Percentiles rank a stretch among this genome's conserved stretches.
phyloP scores from a whole-genome alignment of 2,888 invertebrate species.

The Acleris holmiana region DNA sequence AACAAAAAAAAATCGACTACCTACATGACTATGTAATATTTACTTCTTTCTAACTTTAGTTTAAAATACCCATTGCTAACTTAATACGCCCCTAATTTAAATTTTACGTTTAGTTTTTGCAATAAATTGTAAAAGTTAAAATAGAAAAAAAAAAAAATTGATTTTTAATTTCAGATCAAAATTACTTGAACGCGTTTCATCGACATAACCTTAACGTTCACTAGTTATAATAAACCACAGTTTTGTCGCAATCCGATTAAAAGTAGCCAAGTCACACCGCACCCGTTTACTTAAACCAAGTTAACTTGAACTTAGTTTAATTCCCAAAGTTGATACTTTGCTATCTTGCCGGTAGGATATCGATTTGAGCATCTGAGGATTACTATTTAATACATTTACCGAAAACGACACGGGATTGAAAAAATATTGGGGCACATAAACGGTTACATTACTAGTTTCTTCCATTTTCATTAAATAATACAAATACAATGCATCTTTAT shows the following conservation, averaged over 20 bases:
- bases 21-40: too few species aligned
- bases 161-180: not conserved
- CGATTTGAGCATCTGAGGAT: not conserved
- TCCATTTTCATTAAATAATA: too few species aligned
- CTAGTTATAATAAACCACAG: slow-evolving; percentile 24
- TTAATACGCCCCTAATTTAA: too few species aligned
- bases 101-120: too few species aligned
- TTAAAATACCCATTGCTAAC: too few species aligned
- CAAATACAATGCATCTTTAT: too few species aligned
- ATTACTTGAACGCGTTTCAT: not conserved
- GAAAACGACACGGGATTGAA: not conserved
- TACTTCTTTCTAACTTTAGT: too few species aligned
- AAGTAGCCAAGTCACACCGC: slow-evolving; percentile 40
- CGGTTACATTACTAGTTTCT: too few species aligned
- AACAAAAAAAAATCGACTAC: too few species aligned
- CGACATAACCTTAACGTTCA: not conserved
- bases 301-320: slow-evolving; percentile 46
- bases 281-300: slow-evolving; percentile 46
- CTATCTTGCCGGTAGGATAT: slow-evolving; percentile 9
- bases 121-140: too few species aligned
- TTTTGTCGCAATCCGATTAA: slow-evolving; percentile 28
- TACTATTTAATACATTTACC: not conserved
- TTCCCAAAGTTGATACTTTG: slow-evolving; percentile 43
- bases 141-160: too few species aligned
- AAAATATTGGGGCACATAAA: not conserved